Evolutionary conservation across 2,797 vertebrate species (phyloP), one percentile per base, ranked within the genome.

Genomic region (Malacoctenus gilli): DNA sequence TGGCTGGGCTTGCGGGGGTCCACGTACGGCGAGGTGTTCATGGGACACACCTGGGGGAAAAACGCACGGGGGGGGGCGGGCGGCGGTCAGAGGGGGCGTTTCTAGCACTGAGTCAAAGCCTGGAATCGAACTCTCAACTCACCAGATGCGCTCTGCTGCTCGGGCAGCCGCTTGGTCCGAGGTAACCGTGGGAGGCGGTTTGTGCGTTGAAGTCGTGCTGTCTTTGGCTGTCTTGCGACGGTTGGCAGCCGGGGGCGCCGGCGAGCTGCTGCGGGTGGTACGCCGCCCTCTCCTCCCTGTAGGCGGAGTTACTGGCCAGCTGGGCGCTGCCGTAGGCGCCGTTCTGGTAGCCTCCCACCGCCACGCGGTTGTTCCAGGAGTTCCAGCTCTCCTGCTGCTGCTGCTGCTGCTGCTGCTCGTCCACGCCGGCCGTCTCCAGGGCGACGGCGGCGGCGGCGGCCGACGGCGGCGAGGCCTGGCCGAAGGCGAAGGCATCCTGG

Each of bases 1-100:
- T 98, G 95, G 51, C 95, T 95, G 6, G 94, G 92, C 81, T 95
- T 97, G 79, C 76, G 87, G 49, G 96, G 94, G 82, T 96, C 94
- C 85, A 98, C 95, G 1, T 91, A 91, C 0, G 97, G 95, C 34
- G 95, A 94, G 21, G 89, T 88, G 87, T 93, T 96, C 96, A 96
- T 98, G 2, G 96, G 96, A 83, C 95, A 98, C 41, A 98, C 94
- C 97, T 98, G 84, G 13, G 31, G 41, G 25, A 4, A 15, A 53
- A 8, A 14, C 2, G 2, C 2, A 18, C 5, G 18, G 20, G 16
- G 11, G 8, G 10, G 8, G 9, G 2, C 25, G 25, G 22, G 9
- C 25, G 2, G 25, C 5, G 6, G 6, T 5, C 6, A 5, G 5
- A 2, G 9, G 4, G 25, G 2, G 6, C 9, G 4, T 6, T 2